Conservation (phyloP, 2,888 invertebrate species). For the Osmoderma eremita region DNA sequence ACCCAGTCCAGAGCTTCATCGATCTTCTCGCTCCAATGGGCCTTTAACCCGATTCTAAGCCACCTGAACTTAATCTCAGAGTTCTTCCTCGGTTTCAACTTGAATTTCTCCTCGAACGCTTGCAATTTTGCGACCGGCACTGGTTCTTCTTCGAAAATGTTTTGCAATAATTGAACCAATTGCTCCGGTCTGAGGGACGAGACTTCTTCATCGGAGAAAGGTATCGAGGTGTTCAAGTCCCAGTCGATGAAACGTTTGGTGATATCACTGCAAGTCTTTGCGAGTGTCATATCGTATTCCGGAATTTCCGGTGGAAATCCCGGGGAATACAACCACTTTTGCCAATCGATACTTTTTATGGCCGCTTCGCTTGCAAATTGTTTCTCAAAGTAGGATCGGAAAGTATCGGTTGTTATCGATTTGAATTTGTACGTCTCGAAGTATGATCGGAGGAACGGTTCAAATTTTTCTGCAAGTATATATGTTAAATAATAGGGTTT, state of each 20-base stretch:
- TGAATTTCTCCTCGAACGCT: constrained; percentile 73
- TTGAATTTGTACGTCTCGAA: constrained; percentile 81
- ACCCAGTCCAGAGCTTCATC: constrained; percentile 79
- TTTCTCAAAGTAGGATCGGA: constrained; percentile 76
- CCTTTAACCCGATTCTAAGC: constrained; percentile 80
- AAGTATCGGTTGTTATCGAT: constrained; percentile 85
- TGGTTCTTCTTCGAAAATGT: constrained; percentile 69
- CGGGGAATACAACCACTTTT: constrained; percentile 80
- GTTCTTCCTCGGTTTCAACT: constrained; percentile 74
- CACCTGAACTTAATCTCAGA: constrained; percentile 83
- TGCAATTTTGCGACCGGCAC: constrained; percentile 69
- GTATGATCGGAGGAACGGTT: constrained; percentile 85
- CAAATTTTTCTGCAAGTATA: constrained; percentile 74
- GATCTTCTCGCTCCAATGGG: constrained; percentile 74
- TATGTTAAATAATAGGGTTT: constrained; percentile 3
- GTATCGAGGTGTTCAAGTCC: constrained; percentile 55
- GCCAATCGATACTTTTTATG: constrained; percentile 80
- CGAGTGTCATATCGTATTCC: constrained; percentile 76
- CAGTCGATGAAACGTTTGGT: constrained; percentile 68
- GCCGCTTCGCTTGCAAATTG: constrained; percentile 72
- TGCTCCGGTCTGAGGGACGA: constrained; percentile 71
- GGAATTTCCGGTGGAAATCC: constrained; percentile 93
- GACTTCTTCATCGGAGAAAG: constrained; percentile 67
- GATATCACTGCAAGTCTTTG: constrained; percentile 70
- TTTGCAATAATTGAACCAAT: constrained; percentile 74